Percentiles rank a stretch among this genome's conserved stretches.
phyloP scores from a whole-genome alignment of 2,888 invertebrate species.

The Trissolcus japonicus region DNA sequence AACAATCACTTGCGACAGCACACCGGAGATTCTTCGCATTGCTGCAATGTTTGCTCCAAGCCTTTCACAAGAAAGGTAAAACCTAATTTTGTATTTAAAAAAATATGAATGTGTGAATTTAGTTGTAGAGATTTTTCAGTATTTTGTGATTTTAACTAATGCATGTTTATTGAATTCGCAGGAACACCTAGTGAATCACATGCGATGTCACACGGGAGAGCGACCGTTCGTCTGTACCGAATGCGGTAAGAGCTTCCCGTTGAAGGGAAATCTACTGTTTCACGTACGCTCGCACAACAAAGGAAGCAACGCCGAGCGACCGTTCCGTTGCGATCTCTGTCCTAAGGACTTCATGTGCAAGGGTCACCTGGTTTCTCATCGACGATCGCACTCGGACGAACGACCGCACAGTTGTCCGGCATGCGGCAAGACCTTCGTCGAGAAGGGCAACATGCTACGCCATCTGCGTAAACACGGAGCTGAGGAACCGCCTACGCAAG shows the following conservation, averaged over 20 bases:
- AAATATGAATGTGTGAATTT: background rate
- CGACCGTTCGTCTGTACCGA: slow-evolving; percentile 89
- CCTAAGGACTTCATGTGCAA: slow-evolving; percentile 93
- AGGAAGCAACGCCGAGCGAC: slow-evolving; percentile 81
- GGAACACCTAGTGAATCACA: slow-evolving; percentile 85
- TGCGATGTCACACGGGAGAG: slow-evolving; percentile 87
- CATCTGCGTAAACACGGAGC: slow-evolving; percentile 85
- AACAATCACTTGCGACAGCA: slow-evolving; percentile 85
- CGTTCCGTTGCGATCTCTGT: slow-evolving; percentile 88
- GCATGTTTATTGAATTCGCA: slow-evolving; percentile 48
- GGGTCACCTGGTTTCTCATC: slow-evolving; percentile 89
- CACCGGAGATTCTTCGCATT: slow-evolving; percentile 84
- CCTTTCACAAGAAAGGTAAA: slow-evolving; percentile 82
- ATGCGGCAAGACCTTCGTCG: slow-evolving; percentile 88
- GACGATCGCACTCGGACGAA: slow-evolving; percentile 85
- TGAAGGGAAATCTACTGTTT: slow-evolving; percentile 90
- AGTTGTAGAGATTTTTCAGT: background rate
- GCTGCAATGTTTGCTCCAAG: slow-evolving; percentile 85
- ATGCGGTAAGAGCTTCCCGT: slow-evolving; percentile 90
- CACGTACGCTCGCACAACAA: slow-evolving; percentile 92
- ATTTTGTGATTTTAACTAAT: background rate
- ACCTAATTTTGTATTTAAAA: background rate
- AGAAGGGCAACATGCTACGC: slow-evolving; percentile 86
- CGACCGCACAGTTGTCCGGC: slow-evolving; percentile 81
- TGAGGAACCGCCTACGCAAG: slow-evolving; percentile 76